Evolutionary conservation across 2,888 invertebrate species (phyloP), one percentile per base, ranked within the genome.

Genomic region (Octonoba sinensis): DNA sequence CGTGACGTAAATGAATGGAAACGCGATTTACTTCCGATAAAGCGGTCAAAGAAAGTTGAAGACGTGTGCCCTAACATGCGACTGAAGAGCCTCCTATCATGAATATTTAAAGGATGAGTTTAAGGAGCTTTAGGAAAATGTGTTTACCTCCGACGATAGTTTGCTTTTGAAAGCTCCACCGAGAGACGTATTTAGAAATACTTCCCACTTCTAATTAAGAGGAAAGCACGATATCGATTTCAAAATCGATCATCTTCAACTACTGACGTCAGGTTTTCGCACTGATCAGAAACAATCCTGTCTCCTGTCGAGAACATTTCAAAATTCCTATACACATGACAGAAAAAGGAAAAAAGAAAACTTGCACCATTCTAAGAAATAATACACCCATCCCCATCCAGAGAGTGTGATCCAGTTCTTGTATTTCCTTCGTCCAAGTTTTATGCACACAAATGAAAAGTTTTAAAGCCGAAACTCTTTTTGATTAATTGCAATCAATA

Each of bases 201-300:
- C 47, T 64, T 67, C 70, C 54, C 62, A 77, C 70, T 70, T 77
- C 54, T 70, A 77, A 77, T 77, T 77, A 70, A 70, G 76, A 69
- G 67, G 24, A 65, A 54, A 54, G 67, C 24, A 51, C 49, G 46
- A 22, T 77, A 77, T 77, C 64, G 77, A 77, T 77, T 77, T 70
- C 70, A 57, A 44, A 62, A 77, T 77, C 77, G 77, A 77, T 77
- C 70, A 77, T 77, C 56, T 60, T 56, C 59, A 56, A 22, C 56
- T 44, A 16, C 18, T 70, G 77, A 77, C 70, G 70, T 77, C 70
- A 77, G 66, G 36, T 47, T 22, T 36, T 64, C 62, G 27, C 22
- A n/a, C 70, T 46, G 44, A 59, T 57, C 24, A 66, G 27, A 49
- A 24, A 46, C 49, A 51, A 66, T 66, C 47, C 51, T 51, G 49